phyloP scores from a whole-genome alignment of 2,888 invertebrate species.

The Ametastegia equiseti region DNA sequence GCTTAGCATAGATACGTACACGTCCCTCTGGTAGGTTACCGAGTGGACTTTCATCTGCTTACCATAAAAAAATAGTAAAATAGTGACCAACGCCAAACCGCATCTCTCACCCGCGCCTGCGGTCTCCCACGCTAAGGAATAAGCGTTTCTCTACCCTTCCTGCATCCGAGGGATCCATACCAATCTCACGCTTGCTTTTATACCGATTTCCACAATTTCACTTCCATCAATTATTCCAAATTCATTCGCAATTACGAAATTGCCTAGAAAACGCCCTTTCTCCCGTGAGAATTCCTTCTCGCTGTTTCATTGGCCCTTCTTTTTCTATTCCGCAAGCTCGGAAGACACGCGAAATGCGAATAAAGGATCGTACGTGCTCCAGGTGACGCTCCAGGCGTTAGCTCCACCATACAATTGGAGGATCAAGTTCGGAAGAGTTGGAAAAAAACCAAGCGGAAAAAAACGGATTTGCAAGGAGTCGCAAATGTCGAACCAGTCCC shows the following conservation, averaged over 20 bases:
- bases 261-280: too few species aligned
- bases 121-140: not conserved
- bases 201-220: not conserved
- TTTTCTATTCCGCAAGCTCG: constrained; percentile 7
- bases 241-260: too few species aligned
- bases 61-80: constrained; percentile 60
- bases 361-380: constrained; percentile 55
- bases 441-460: too few species aligned
- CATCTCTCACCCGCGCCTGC: not conserved
- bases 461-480: too few species aligned
- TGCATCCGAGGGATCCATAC: not conserved
- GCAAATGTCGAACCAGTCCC: too few species aligned
- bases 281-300: not conserved
- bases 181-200: not conserved
- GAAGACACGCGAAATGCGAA: constrained; percentile 26
- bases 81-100: not conserved
- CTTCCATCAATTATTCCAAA: not conserved
- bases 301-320: constrained; percentile 12
- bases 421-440: too few species aligned
- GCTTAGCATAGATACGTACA: constrained; percentile 61
- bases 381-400: constrained; percentile 50
- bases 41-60: constrained; percentile 66
- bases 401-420: not conserved
- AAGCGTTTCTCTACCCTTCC: not conserved
- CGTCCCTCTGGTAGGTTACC: not conserved